Evolutionary conservation across 2,888 invertebrate genomes (phyloP).

Genomic region (Apamea anceps): DNA sequence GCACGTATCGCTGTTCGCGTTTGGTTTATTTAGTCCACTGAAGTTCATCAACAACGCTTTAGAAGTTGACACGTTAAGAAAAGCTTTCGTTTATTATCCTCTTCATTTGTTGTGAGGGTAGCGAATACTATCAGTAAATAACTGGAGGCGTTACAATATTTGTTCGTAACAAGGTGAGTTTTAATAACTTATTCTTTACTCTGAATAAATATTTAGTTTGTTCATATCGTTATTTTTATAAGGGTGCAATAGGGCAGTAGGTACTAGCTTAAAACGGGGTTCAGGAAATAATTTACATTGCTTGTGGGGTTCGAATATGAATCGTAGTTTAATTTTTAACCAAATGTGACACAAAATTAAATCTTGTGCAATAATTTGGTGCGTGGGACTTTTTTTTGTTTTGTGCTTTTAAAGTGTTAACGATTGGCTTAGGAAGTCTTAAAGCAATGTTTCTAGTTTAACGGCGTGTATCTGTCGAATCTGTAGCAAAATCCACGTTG

Average conservation of each 20-base stretch:
- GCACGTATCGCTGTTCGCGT: slow-evolving; percentile 71
- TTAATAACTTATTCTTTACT: slow-evolving; percentile 17
- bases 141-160: slow-evolving; percentile 76
- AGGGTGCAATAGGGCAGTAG: not conserved
- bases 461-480: not conserved
- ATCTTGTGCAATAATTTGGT: slow-evolving; percentile 59
- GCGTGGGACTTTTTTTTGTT: slow-evolving; percentile 5
- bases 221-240: not conserved
- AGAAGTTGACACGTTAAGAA: slow-evolving; percentile 41
- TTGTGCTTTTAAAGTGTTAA: slow-evolving; percentile 6
- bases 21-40: slow-evolving; percentile 44
- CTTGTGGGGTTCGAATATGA: slow-evolving; percentile 1
- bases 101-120: slow-evolving; percentile 69
- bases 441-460: not conserved
- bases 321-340: slow-evolving; percentile 1
- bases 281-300: not conserved
- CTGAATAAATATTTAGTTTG: not conserved
- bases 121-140: slow-evolving; percentile 59
- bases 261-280: not conserved
- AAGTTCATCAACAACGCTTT: slow-evolving; percentile 52
- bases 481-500: not conserved
- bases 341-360: slow-evolving; percentile 39
- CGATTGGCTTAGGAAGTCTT: not conserved
- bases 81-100: slow-evolving; percentile 59
- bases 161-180: slow-evolving; percentile 79